phyloP scores from a whole-genome alignment of 2,113 vertebrate genomes.

The Octodon degus region DNA sequence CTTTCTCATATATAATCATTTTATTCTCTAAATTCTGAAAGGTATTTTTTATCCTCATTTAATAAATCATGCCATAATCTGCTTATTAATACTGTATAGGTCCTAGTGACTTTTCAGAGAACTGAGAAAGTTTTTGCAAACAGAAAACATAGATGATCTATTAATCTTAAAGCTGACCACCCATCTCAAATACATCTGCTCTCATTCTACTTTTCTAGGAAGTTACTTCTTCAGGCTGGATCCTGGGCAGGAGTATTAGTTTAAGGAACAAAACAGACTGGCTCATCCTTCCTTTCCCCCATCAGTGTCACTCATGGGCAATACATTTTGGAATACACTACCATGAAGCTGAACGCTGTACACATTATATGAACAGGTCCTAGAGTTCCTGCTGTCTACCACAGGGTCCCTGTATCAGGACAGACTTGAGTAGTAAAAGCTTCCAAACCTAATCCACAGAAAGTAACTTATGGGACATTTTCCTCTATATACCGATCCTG shows the following conservation, averaged over 20 bases:
- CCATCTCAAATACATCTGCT: not conserved
- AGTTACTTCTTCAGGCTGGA: not conserved
- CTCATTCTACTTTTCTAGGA: not conserved
- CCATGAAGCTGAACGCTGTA: not conserved
- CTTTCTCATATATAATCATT: not conserved
- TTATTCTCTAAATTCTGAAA: not conserved
- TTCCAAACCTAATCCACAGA: not conserved
- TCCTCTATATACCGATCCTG: not conserved
- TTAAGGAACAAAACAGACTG: slow-evolving; percentile 3
- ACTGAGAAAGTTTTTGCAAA: not conserved
- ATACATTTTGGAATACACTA: not conserved
- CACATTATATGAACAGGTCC: not conserved
- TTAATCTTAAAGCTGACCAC: not conserved
- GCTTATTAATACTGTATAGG: not conserved
- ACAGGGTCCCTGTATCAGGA: not conserved
- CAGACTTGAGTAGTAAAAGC: not conserved
- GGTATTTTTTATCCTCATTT: not conserved
- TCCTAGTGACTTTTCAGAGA: not conserved
- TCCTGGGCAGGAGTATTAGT: not conserved
- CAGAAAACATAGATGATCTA: not conserved
- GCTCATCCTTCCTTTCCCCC: not conserved
- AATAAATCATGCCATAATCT: not conserved
- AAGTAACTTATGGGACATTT: not conserved
- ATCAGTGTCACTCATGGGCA: not conserved
- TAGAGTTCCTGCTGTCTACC: not conserved